phyloP scores from a whole-genome alignment of 2,888 invertebrate species.

The Rutpela maculata region DNA sequence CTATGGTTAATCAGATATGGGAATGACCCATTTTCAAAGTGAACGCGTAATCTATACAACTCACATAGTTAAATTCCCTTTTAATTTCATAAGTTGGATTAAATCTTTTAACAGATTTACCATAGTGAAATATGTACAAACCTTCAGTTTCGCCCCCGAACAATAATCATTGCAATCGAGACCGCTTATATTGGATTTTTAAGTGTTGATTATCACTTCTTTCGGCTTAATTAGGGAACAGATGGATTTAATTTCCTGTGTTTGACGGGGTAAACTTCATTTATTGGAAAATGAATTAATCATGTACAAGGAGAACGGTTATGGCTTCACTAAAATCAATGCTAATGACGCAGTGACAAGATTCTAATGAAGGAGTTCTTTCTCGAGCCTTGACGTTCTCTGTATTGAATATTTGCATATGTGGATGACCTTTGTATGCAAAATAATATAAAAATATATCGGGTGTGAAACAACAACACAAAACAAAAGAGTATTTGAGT shows the following conservation, averaged over 20 bases:
- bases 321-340: conserved; percentile 48
- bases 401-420: neutral
- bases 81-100: conserved; percentile 1
- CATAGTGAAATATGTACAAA: neutral
- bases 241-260: conserved; percentile 48
- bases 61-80: neutral
- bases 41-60: no score
- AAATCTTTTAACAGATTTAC: neutral
- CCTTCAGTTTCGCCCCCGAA: neutral
- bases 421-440: neutral
- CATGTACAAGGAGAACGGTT: conserved; percentile 38
- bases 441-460: neutral
- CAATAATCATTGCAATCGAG: neutral
- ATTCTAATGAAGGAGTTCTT: conserved; percentile 14
- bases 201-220: conserved; percentile 22
- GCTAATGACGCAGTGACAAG: conserved; percentile 28
- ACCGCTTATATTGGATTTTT: conserved; percentile 28
- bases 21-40: no score
- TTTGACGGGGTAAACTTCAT: conserved; percentile 32
- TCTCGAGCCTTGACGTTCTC: neutral
- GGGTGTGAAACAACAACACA: no score
- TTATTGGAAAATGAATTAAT: conserved; percentile 47
- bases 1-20: no score
- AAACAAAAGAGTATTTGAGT: no score
- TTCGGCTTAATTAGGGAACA: conserved; percentile 38